Conservation (phyloP, 2,888 invertebrate genomes). For the Calliopum simillimum region DNA sequence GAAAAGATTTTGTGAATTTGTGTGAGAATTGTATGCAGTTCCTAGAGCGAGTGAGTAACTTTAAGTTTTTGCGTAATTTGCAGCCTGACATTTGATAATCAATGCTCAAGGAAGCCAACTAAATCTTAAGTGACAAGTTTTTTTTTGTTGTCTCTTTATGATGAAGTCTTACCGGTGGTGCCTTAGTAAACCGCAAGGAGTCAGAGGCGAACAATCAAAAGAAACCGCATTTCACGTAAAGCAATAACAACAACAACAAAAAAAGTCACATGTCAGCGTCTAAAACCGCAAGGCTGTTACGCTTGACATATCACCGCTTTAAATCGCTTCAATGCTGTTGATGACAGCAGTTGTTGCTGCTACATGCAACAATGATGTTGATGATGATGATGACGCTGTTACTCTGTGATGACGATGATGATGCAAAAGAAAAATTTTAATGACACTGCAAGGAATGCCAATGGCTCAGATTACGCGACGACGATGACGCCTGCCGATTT, state of each 20-base stretch:
- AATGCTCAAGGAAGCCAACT: not conserved
- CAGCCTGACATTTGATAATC: not conserved
- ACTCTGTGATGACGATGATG: not conserved
- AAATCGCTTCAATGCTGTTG: not conserved
- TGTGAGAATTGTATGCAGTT: no score
- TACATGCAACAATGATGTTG: not conserved
- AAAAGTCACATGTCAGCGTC: conserved; percentile 5
- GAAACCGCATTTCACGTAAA: not conserved
- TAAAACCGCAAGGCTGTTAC: conserved; percentile 13
- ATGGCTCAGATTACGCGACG: conserved; percentile 5
- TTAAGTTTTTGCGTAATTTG: no score
- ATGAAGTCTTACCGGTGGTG: not conserved
- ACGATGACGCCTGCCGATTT: not conserved
- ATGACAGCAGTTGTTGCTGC: conserved; percentile 12
- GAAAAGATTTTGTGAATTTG: no score
- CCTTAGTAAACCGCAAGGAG: not conserved
- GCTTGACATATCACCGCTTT: conserved; percentile 25
- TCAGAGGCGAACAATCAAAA: not conserved
- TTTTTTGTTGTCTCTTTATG: not conserved
- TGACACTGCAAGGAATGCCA: conserved; percentile 15
- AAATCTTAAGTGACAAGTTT: not conserved
- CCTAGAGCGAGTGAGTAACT: no score
- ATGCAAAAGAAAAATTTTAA: conserved; percentile 5
- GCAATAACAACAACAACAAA: no score
- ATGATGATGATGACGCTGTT: not conserved